Percentiles rank a stretch among this genome's conserved stretches.
These are phyloP conservation scores for Diploptera punctata DNA, from an alignment of 2,888 invertebrate species.

Conservation along the genomic window DNA sequence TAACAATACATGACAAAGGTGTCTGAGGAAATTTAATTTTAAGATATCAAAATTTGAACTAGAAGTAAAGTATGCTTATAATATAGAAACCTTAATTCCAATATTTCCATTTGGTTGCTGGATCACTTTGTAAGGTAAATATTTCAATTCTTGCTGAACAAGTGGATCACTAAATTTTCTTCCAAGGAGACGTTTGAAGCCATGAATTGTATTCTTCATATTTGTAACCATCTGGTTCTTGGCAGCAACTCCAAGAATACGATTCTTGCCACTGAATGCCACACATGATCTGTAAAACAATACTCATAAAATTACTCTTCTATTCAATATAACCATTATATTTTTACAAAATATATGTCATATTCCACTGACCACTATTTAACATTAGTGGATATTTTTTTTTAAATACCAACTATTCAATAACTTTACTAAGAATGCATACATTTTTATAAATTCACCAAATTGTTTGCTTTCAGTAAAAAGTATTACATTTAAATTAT, in stretches of 20 bases:
- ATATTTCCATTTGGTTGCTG: conserved; percentile 80
- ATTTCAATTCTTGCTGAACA: conserved; percentile 82
- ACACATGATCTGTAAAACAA: conserved; percentile 83
- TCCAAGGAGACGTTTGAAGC: conserved; percentile 93
- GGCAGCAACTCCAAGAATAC: conserved; percentile 95
- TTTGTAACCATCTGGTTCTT: conserved; percentile 97
- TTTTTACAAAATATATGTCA: too few relatives aligned
- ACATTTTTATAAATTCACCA: too few relatives aligned
- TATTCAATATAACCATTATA: too few relatives aligned
- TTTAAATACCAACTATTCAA: too few relatives aligned
- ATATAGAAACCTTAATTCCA: conserved; percentile 77
- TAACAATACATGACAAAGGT: too few relatives aligned
- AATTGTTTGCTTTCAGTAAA: too few relatives aligned
- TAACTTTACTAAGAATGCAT: too few relatives aligned
- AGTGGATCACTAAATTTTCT: conserved; percentile 88
- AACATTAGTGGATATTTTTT: too few relatives aligned
- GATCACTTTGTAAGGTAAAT: conserved; percentile 80
- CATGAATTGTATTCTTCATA: conserved; percentile 94
- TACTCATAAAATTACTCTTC: neutral
- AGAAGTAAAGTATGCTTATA: too few relatives aligned
- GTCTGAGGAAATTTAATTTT: neutral
- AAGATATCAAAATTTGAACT: neutral
- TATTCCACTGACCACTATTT: too few relatives aligned
- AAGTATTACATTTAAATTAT: too few relatives aligned
- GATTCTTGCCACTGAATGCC: conserved; percentile 91